These are phyloP conservation scores for Papilio xuthus DNA, from an alignment of 1,140 invertebrate species.

Conservation along the genomic window DNA sequence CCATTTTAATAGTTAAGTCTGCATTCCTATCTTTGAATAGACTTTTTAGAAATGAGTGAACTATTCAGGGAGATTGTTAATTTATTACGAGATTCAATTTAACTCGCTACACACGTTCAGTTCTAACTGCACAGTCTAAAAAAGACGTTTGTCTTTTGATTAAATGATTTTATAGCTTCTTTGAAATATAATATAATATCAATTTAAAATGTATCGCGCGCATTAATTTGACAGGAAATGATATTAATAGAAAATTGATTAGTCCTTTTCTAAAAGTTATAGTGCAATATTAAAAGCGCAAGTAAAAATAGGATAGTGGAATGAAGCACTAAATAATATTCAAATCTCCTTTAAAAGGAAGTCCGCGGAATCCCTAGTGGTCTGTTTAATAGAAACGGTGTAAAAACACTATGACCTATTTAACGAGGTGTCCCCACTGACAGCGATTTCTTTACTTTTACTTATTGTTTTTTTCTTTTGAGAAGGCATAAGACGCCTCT, in stretches of 20 bases:
- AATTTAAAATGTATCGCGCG: too few species aligned
- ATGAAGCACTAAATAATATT: background rate
- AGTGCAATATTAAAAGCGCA: background rate
- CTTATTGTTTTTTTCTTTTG: background rate
- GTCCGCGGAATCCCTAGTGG: background rate
- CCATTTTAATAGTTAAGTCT: too few species aligned
- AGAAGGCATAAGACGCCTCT: too few species aligned
- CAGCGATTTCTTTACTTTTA: background rate
- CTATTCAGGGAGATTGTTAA: background rate
- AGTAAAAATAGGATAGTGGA: background rate
- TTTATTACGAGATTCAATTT: background rate
- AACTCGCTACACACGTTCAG: too few species aligned
- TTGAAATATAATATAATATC: too few species aligned
- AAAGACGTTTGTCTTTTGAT: too few species aligned
- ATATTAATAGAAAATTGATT: background rate
- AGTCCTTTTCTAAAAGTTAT: background rate
- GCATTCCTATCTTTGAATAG: too few species aligned
- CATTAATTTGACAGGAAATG: slow-evolving; percentile 39
- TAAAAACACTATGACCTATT: slow-evolving; percentile 22
- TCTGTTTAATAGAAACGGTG: slow-evolving; percentile 17
- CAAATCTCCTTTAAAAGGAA: background rate
- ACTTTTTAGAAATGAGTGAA: too few species aligned
- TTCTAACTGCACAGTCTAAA: too few species aligned
- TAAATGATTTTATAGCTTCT: too few species aligned
- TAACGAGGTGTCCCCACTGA: background rate